Evolutionary conservation across 2,113 vertebrate species (phyloP), one percentile per base, ranked within the genome.

Genomic region (Salvelinus fontinalis): DNA sequence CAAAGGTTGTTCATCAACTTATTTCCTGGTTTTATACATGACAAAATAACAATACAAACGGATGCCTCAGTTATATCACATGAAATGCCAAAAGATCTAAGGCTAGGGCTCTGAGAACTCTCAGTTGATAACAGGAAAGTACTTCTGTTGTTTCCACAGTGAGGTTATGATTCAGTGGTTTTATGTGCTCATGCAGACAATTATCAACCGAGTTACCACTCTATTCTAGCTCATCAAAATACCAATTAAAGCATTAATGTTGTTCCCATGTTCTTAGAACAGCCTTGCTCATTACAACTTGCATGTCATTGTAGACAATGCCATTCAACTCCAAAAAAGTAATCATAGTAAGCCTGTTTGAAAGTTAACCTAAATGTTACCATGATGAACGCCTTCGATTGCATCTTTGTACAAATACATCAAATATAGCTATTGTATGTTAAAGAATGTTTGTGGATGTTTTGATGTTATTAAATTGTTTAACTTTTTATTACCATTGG

Each of bases 401-500:
- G 75, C 81, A 75, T 78, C 77, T 90, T 84, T 89, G 87, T 91
- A 87, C 82, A 84, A 85, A 69, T 66, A 85, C 83, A 57, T 54
- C 4, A 18, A 44, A 44, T 44, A 54, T 14, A 83, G 71, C 73
- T 85, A 75, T 89, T 90, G 92, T 90, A 93, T 92, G 92, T 88
- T 78, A 83, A 83, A 84, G 44, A 89, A 86, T 90, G 86, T 88
- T 85, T 70, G 86, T 88, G 90, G 86, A 79, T 85, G 78, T 91
- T 89, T 84, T 83, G 76, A 86, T 89, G 88, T 90, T 76, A 93
- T 93, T 92, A 92, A 92, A 92, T 91, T 90, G 88, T 73, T 88
- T 91, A 89, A 90, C 90, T 92, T 92, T 91, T 88, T 82, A 69
- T 92, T 89, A 72, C 27, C 73, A 59, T 5, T 78, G 68, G 68